Conservation (phyloP, 2,113 vertebrate species). For the Alethe castanea region DNA sequence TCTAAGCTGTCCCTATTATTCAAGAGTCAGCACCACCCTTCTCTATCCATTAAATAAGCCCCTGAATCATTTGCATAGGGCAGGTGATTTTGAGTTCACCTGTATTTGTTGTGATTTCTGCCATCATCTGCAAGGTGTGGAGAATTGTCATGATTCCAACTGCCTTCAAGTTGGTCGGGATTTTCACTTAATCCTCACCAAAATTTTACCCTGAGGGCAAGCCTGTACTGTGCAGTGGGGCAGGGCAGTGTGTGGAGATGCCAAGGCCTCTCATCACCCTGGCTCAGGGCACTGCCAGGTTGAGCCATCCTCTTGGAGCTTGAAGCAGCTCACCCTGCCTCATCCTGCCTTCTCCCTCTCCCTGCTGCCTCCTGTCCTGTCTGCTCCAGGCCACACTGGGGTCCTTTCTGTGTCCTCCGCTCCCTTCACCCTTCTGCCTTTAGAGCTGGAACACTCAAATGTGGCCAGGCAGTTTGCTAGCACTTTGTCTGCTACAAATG, state of each 20-base stretch:
- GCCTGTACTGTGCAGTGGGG: neutral
- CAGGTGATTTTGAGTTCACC: neutral
- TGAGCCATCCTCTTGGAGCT: neutral
- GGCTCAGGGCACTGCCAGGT: neutral
- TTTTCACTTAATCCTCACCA: neutral
- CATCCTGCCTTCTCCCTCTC: neutral
- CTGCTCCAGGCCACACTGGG: neutral
- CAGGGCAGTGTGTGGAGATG: neutral
- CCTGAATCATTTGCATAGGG: neutral
- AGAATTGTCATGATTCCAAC: neutral
- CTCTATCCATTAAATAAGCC: neutral
- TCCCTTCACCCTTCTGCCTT: neutral
- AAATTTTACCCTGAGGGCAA: neutral
- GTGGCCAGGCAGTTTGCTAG: neutral
- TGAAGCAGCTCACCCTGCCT: neutral
- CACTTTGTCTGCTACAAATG: neutral
- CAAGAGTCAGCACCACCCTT: accelerated
- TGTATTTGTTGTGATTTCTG: neutral
- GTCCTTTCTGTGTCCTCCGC: neutral
- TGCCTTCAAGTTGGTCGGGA: neutral
- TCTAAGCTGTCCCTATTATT: neutral
- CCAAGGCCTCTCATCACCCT: neutral
- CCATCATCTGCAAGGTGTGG: neutral
- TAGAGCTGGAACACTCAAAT: neutral
- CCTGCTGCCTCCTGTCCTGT: neutral